phyloP scores from a whole-genome alignment of 2,888 invertebrate species.

The Lycophotia porphyrea region DNA sequence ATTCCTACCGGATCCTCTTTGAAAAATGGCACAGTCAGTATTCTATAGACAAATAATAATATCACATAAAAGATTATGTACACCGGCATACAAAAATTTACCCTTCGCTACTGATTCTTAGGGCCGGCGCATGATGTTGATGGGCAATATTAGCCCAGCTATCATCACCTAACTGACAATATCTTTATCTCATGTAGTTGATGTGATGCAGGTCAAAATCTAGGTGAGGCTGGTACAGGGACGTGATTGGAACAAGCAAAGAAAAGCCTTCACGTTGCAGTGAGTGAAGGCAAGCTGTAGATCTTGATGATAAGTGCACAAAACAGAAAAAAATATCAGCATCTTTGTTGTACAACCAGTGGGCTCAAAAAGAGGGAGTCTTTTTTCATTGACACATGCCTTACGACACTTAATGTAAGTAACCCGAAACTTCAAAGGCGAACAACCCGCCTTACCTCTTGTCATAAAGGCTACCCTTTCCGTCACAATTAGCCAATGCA shows the following conservation, averaged over 20 bases:
- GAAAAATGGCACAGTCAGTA: no score
- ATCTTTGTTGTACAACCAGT: neutral
- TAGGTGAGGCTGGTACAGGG: neutral
- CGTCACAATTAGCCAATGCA: conserved; percentile 29
- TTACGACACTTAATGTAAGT: neutral
- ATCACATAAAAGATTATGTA: no score
- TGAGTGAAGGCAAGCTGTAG: neutral
- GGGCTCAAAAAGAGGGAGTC: no score
- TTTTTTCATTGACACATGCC: neutral
- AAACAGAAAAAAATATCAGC: neutral
- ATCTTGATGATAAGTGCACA: neutral
- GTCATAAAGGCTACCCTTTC: neutral
- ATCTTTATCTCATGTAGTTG: neutral
- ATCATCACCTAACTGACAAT: neutral
- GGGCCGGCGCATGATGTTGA: neutral
- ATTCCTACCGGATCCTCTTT: no score
- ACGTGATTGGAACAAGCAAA: neutral
- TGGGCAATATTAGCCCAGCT: neutral
- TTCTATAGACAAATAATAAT: no score
- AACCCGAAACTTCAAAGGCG: neutral
- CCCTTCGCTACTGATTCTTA: no score
- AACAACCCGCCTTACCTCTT: neutral
- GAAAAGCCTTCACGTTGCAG: neutral
- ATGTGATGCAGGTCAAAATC: neutral
- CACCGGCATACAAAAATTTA: no score